These are phyloP conservation scores for Lysandra coridon DNA, from an alignment of 2,888 invertebrate genomes.

Conservation along the genomic window DNA sequence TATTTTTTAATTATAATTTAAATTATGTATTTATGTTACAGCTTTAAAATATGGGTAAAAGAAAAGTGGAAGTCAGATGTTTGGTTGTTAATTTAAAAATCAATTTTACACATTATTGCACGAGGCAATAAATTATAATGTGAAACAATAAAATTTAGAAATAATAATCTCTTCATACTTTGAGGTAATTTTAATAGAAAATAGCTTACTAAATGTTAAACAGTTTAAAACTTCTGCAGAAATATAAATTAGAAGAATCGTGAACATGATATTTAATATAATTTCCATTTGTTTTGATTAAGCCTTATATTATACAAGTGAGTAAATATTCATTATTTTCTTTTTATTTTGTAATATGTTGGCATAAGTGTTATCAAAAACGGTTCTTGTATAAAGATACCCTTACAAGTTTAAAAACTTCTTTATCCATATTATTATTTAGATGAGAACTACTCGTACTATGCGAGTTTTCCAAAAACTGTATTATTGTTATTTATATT, in stretches of 20 bases:
- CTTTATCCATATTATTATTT: no score
- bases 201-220: not conserved
- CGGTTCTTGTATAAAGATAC: not conserved
- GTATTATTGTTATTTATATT: no score
- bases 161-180: not conserved
- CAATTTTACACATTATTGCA: not conserved
- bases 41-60: not conserved
- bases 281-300: not conserved
- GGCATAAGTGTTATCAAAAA: not conserved
- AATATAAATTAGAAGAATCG: not conserved
- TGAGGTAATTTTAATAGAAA: not conserved
- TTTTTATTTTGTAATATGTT: not conserved
- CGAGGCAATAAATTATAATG: not conserved
- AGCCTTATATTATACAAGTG: not conserved
- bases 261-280: conserved; percentile 7
- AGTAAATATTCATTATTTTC: not conserved
- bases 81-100: not conserved
- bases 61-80: not conserved
- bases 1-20: not conserved
- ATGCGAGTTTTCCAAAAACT: no score
- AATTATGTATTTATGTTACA: not conserved
- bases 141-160: not conserved
- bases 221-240: not conserved
- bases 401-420: no score
- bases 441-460: no score